These are phyloP conservation scores for Drosophila biarmipes DNA, from an alignment of 1,140 invertebrate genomes.

Conservation along the genomic window DNA sequence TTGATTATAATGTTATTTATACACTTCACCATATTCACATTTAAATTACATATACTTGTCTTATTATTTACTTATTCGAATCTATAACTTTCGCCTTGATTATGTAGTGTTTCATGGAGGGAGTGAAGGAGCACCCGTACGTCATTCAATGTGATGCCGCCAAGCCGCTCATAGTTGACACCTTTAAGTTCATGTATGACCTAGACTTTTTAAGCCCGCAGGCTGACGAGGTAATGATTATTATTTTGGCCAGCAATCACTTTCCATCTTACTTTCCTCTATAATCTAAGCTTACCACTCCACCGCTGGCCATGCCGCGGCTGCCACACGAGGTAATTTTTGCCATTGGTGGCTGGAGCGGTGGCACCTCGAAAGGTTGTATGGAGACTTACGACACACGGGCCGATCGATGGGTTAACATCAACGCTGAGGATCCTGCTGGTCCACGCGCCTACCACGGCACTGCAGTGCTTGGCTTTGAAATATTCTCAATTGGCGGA, in stretches of 20 bases:
- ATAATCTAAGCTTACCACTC: conserved; percentile 86
- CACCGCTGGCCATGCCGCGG: conserved; percentile 87
- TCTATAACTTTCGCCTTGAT: no score
- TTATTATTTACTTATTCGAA: no score
- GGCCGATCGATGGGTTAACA: conserved; percentile 88
- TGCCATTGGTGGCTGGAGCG: conserved; percentile 92
- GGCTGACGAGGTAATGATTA: conserved; percentile 84
- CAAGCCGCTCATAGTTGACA: conserved; percentile 88
- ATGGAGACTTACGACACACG: conserved; percentile 92
- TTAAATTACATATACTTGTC: no score
- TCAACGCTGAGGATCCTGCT: conserved; percentile 86
- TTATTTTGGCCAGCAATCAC: neutral
- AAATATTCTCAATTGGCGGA: conserved; percentile 92
- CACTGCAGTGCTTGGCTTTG: conserved; percentile 88
- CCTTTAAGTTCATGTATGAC: conserved; percentile 87
- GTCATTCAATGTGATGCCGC: conserved; percentile 88
- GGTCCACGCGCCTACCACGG: conserved; percentile 91
- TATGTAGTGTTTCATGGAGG: conserved; percentile 86
- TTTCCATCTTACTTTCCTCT: conserved; percentile 35
- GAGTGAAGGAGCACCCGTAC: conserved; percentile 88
- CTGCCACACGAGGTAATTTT: conserved; percentile 90
- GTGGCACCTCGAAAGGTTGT: conserved; percentile 90
- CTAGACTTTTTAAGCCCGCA: conserved; percentile 86
- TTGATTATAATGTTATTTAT: no score
- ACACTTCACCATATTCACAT: no score